Evolutionary conservation across 1,140 invertebrate species (phyloP), one percentile per base, ranked within the genome.

Genomic region (Carcinoscorpius rotundicauda): DNA sequence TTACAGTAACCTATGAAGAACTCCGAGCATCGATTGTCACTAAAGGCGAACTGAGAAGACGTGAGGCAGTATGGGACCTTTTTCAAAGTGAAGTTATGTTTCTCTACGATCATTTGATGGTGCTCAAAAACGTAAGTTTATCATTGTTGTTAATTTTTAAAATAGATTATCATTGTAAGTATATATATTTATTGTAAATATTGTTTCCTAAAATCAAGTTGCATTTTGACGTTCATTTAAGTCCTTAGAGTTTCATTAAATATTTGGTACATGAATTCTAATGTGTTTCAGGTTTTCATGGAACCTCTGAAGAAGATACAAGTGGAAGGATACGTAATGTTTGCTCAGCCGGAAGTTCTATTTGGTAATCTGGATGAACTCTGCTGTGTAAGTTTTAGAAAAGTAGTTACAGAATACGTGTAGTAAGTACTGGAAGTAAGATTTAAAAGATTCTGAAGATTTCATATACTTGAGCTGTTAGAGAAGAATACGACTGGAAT

Each of bases 351-450:
- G 0, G 83, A 85, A 69, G 78, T 86, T 52, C 77, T 86, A 6
- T 86, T 86, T 74, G 85, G 85, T 49, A 86, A 87, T 74, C 73
- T 86, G 63, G 85, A 86, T 72, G 85, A 86, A 73, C 76, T 86
- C 1, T 86, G 83, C 70, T 81, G 82, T 72, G 84, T 85, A 75
- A 80, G 81, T 78, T 8, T 8, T 55, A 8, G 29, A 29, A 29
- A 29, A 29, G 29, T 29, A 29, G 29, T 29, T 29, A 29, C 29
- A 29, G 29, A 29, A 29, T 29, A 29, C 29, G 29, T 29, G 29
- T 29, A 29, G 29, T 29, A 29, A 29, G 29, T 29, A 29, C 29
- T 29, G 29, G 29, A 29, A 29, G 29, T 29, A 29, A 29, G 29
- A 29, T 29, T 29, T 29, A 29, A 29, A 29, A 29, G 29, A 29